Base-by-base conservation (phyloP, 1,140 invertebrate genomes). In the Habropoda laboriosa region DNA sequence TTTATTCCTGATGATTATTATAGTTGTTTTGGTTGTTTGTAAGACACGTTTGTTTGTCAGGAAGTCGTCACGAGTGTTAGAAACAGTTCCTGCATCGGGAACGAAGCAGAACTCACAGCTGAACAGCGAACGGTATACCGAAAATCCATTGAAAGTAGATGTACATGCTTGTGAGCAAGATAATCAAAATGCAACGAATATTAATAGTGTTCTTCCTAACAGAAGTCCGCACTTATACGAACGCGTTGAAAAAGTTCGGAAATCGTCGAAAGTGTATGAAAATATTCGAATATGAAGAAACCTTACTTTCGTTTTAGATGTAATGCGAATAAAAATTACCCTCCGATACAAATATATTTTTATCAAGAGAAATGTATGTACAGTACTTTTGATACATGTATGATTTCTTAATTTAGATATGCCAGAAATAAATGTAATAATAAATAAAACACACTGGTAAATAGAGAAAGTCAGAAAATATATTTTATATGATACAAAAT, bases 21-120 rank as follows among this genome's bases (percentile, higher is more conserved):
- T 90, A 0, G 92, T 92, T 0, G 92, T 91, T 8, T 24, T 93
- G 57, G 91, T 92, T 1, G 92, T 93, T 0, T 93, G 88, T 58
- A 92, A 89, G 63, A 86, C 87, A 18, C 85, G 85, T 30, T 82
- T 91, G 10, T 92, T 90, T 53, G 72, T 79, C 2, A 64, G 79
- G 27, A 89, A 87, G 27, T 83, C 88, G 2, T 75, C 88, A 5
- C 58, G 83, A 13, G 64, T 91, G 21, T 83, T 92, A 24, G 90
- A 92, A 76, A 92, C 90, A 5, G 55, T 86, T 13, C 71, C 88
- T 5, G 24, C 81, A 0, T 55, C 51, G 5, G 79, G 85, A 51
- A 89, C 72, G 10, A 87, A 85, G 27, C 79, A 73, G 18, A 79
- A 61, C 7, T 49, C 24, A 1, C 57, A 58, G 42, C 57, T 38